Conservation (phyloP, 2,113 vertebrate species). For the Mesitornis unicolor region DNA sequence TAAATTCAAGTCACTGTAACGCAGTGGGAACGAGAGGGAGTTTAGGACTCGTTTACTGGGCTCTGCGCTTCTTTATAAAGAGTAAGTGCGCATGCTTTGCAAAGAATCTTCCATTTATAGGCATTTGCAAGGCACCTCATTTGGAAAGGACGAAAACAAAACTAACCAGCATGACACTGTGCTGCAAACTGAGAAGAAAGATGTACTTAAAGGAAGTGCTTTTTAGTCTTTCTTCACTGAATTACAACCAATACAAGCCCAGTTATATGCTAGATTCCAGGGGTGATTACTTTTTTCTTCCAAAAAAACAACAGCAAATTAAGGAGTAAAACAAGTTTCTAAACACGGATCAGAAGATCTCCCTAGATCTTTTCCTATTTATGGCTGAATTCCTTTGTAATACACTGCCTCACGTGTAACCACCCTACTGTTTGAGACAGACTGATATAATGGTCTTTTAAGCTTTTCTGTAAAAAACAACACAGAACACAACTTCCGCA, state of each 20-base stretch:
- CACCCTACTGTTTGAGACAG: neutral
- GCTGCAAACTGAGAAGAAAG: neutral
- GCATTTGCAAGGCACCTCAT: constrained; percentile 24
- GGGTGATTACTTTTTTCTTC: neutral
- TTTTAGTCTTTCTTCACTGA: neutral
- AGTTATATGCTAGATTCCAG: neutral
- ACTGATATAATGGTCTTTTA: fast-evolving
- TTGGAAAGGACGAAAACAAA: constrained; percentile 26
- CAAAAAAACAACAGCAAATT: neutral
- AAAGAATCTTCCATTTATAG: constrained; percentile 36
- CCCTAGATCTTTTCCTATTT: neutral
- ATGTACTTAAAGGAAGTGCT: neutral
- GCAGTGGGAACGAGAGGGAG: neutral
- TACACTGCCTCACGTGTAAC: neutral
- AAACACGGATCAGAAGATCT: neutral
- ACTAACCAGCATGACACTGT: neutral
- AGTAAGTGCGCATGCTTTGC: neutral
- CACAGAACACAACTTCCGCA: neutral
- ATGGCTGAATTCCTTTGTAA: neutral
- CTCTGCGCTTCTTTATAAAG: neutral
- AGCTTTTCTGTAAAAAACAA: neutral
- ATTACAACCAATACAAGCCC: neutral
- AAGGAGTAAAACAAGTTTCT: neutral
- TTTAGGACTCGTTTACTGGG: neutral
- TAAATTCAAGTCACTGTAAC: neutral